Conservation (phyloP, 2,888 invertebrate species). For the Criorhina ranunculi region DNA sequence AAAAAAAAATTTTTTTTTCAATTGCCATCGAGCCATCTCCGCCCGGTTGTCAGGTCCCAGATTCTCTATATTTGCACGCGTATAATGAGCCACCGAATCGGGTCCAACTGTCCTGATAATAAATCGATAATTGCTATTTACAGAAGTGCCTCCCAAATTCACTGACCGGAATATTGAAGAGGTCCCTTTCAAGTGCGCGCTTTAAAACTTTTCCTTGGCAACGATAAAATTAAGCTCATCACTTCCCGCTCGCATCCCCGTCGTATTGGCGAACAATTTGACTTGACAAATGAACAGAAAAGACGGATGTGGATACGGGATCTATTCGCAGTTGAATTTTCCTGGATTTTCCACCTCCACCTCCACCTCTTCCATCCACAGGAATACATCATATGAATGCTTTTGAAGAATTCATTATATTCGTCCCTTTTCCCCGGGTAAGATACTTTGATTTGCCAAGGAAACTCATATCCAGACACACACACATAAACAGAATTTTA, state of each 20-base stretch:
- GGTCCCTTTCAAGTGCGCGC: neutral
- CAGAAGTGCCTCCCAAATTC: neutral
- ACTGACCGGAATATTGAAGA: neutral
- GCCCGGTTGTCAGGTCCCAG: neutral
- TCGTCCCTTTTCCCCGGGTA: neutral
- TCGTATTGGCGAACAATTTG: constrained; percentile 1
- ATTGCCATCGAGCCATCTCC: constrained; percentile 7
- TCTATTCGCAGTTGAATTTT: neutral
- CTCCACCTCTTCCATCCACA: neutral
- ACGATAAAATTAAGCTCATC: neutral
- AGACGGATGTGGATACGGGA: neutral
- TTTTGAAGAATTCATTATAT: constrained; percentile 26
- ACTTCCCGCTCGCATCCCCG: no score
- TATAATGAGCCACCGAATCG: constrained; percentile 14
- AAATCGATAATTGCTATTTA: constrained; percentile 31
- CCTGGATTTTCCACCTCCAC: neutral
- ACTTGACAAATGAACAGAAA: neutral
- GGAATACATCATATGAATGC: neutral
- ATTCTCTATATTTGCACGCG: neutral
- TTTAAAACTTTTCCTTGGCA: constrained; percentile 2
- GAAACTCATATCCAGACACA: neutral
- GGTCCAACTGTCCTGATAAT: constrained; percentile 19
- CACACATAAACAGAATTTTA: neutral
- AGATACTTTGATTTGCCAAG: neutral
- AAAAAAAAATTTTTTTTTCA: constrained; percentile 28